Evolutionary conservation across 2,888 invertebrate genomes (phyloP).

Genomic region (Aelia acuminata): DNA sequence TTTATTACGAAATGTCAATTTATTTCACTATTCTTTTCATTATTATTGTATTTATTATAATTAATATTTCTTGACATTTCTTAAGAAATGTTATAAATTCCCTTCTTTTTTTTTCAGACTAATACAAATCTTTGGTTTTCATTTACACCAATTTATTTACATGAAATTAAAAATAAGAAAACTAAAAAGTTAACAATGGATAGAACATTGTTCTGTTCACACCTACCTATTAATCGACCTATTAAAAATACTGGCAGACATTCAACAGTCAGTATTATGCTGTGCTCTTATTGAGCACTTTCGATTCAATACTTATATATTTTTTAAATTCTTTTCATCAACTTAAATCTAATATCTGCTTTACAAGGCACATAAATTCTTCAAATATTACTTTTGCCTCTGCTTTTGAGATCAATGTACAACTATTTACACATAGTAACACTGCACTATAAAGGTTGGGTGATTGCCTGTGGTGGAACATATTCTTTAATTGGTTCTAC

Average conservation of each 20-base stretch:
- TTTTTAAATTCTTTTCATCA: not conserved
- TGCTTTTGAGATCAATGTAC: conserved; percentile 50
- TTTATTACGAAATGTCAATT: not conserved
- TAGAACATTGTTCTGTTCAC: not conserved
- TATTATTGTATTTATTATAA: not conserved
- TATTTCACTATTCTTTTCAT: not conserved
- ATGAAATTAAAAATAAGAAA: not conserved
- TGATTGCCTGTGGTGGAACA: conserved; percentile 52
- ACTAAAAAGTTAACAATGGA: conserved; percentile 6
- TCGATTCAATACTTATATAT: not conserved
- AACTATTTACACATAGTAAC: not conserved
- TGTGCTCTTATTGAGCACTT: conserved; percentile 26
- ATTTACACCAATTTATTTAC: conserved; percentile 27
- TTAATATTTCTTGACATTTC: not conserved
- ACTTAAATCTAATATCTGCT: not conserved
- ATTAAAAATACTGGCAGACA: conserved; percentile 2
- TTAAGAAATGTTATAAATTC: conserved; percentile 14
- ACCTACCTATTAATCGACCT: too few relatives aligned
- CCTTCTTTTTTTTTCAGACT: not conserved
- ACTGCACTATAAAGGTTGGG: not conserved
- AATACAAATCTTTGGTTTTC: conserved; percentile 48
- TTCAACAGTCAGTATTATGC: not conserved
- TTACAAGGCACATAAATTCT: conserved; percentile 47
- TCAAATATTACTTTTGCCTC: conserved; percentile 43
- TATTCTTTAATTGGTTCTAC: conserved; percentile 75